Evolutionary conservation across 1,140 invertebrate genomes (phyloP).

Genomic region (Ganaspis sp.): DNA sequence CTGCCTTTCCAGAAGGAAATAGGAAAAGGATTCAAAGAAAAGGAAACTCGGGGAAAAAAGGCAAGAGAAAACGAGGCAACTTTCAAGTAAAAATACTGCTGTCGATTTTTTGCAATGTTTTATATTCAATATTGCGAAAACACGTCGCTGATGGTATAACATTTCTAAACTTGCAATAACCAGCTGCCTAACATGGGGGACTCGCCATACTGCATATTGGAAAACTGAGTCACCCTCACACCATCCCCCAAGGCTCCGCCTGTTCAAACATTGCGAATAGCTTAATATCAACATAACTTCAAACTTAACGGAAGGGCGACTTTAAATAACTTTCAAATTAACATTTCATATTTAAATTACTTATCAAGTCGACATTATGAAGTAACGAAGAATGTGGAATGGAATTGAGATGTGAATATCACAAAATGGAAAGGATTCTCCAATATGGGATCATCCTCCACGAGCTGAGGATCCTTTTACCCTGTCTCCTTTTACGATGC

Average conservation of each 20-base stretch:
- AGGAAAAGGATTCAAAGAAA: background rate
- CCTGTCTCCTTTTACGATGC: background rate
- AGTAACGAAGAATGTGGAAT: background rate
- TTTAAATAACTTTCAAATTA: constrained; percentile 6
- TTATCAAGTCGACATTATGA: background rate
- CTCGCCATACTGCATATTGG: constrained; percentile 7
- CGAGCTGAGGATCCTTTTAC: background rate
- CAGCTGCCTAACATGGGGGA: background rate
- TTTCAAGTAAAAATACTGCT: background rate
- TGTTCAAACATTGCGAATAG: constrained; percentile 54
- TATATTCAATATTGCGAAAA: constrained; percentile 63
- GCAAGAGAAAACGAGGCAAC: background rate
- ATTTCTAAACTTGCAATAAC: constrained; percentile 60
- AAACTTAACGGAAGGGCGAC: background rate
- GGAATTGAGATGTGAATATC: background rate
- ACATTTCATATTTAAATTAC: background rate
- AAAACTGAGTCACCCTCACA: background rate
- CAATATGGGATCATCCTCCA: constrained; percentile 15
- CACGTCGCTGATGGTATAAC: constrained; percentile 60
- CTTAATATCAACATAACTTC: constrained; percentile 54
- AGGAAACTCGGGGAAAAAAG: background rate
- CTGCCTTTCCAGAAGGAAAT: background rate
- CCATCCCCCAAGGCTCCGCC: background rate
- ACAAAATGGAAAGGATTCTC: background rate
- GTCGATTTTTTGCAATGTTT: constrained; percentile 30